Percentiles rank a stretch among this genome's conserved stretches.
Conservation (phyloP, 2,797 vertebrate species). For the Takifugu rubripes region DNA sequence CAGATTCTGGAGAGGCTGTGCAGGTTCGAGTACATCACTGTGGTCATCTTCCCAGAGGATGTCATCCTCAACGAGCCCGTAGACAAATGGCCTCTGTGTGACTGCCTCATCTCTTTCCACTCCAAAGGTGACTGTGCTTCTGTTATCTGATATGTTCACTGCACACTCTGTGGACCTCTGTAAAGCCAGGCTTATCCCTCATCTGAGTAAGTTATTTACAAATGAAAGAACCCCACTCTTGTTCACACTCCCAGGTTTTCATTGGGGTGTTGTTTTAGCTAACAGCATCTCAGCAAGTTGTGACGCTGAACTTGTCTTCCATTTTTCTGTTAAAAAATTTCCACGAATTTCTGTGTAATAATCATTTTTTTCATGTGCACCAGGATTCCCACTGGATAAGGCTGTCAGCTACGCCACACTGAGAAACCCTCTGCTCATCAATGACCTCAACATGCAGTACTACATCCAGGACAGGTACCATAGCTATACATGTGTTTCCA, state of each 20-base stretch:
- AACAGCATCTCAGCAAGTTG: background rate
- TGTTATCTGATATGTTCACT: too few species aligned
- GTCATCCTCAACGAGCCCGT: slow-evolving; percentile 94
- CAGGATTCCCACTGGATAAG: slow-evolving; percentile 97
- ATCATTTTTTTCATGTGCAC: background rate
- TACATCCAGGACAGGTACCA: slow-evolving; percentile 96
- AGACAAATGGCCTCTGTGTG: slow-evolving; percentile 95
- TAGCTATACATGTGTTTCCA: background rate
- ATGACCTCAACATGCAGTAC: slow-evolving; percentile 98
- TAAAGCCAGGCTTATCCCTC: background rate
- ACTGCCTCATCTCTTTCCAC: slow-evolving; percentile 98
- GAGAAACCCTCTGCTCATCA: slow-evolving; percentile 92
- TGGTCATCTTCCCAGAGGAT: slow-evolving; percentile 97
- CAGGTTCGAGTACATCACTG: slow-evolving; percentile 96
- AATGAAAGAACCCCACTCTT: too few species aligned
- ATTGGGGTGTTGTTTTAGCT: background rate
- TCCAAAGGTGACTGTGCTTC: slow-evolving; percentile 84
- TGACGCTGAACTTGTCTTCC: background rate
- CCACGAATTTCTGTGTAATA: background rate
- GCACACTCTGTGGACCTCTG: too few species aligned
- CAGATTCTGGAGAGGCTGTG: slow-evolving; percentile 98
- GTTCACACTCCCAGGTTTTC: background rate
- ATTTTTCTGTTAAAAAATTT: background rate
- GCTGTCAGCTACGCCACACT: slow-evolving; percentile 95
- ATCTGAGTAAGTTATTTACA: too few species aligned